Conservation (phyloP, 1,140 invertebrate species). For the Octopus sinensis region DNA sequence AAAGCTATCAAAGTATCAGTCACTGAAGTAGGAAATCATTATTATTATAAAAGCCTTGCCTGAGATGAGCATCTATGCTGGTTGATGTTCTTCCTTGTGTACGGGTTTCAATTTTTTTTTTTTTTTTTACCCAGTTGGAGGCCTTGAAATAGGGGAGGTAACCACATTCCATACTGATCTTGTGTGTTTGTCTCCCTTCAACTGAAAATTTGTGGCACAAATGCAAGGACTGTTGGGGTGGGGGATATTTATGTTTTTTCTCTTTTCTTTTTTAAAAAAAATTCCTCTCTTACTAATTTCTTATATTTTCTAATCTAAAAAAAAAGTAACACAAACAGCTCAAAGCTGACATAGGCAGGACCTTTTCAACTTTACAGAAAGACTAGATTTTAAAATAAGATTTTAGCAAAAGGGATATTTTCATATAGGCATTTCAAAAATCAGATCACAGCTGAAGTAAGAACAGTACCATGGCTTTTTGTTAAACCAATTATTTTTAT, state of each 20-base stretch:
- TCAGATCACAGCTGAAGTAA: too few relatives aligned
- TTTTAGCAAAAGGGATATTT: background rate
- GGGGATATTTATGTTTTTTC: background rate
- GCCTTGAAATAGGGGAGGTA: constrained; percentile 8
- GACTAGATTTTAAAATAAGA: background rate
- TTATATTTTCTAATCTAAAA: background rate
- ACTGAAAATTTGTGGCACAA: background rate
- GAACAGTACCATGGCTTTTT: background rate
- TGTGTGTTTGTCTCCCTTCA: constrained; percentile 4
- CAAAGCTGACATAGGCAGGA: background rate
- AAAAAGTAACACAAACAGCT: background rate
- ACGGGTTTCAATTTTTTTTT: background rate
- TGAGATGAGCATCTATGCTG: background rate
- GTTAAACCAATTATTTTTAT: background rate
- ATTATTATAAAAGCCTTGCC: background rate
- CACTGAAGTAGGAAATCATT: background rate
- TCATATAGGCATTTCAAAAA: background rate
- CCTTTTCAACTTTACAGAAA: background rate
- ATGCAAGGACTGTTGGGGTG: constrained; percentile 7
- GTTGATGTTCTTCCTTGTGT: background rate
- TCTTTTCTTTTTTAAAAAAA: background rate
- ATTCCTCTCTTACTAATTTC: background rate
- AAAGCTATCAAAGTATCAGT: background rate
- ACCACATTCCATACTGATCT: background rate
- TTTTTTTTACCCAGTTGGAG: constrained; percentile 2